Base-by-base conservation (phyloP, 2,113 vertebrate species). In the Hypomesus transpacificus region DNA sequence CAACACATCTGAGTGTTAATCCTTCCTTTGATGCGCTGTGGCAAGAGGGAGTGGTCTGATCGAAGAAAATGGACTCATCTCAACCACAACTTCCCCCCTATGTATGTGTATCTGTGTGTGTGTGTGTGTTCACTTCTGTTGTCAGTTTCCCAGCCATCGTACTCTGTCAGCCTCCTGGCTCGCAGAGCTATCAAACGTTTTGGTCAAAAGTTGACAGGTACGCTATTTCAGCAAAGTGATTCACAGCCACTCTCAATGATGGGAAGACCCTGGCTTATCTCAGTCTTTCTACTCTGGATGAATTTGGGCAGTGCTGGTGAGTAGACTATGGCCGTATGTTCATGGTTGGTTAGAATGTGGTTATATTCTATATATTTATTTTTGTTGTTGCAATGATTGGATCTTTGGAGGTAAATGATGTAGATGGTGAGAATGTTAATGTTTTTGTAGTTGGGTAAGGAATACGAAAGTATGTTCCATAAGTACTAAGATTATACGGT, bases 81-180 rank as follows among this genome's bases (percentile, higher is more conserved):
- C 83, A 76, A 92, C 91, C 91, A 91, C 90, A 91, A 88, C 89
- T 92, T 92, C 91, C 91, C 82, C 70, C 87, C 62, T 56, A 71
- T 76, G 57, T 59, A 74, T 68, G 60, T 24, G 74, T 70, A 71
- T 53, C 57, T 78, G 59, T 68, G 26, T 28, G 4, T 78, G 59
- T 68, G 26, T 28, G 4, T 16, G 16, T 18, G 14, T 5, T n/a
- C 66, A 24, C 28, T 59, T 24, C 54, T 54, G 66, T 68, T 7
- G 6, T 46, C 18, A 65, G 63, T 71, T 8, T 76, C 83, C 50
- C n/a, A 60, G 58, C 21, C 22, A 21, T 60, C 22, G 4, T 61
- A 14, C 14, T 26, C 59, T 4, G 4, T 26, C 21, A 26, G 22
- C 4, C 59, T 28, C 22, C 22, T 24, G 20, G 22, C 20, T 59